Evolutionary conservation across 1,140 invertebrate species (phyloP), one percentile per base, ranked within the genome.

Genomic region (Anastrepha obliqua): DNA sequence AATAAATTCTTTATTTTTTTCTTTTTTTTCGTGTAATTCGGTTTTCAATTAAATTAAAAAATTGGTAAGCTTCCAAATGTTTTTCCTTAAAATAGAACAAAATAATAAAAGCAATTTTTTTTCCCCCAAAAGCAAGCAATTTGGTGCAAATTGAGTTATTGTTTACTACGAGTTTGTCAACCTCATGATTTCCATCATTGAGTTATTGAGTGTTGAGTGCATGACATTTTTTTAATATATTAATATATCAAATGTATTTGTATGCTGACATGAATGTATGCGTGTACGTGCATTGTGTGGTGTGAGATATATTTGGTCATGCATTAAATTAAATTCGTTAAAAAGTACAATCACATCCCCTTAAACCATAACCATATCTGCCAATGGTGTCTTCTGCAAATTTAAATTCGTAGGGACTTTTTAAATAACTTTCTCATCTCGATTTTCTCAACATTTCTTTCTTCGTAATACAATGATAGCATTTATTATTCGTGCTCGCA

Each of bases 271-370:
- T 55, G 51, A 8, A 3, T 55, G 51, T 55, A 55, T 55, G 51
- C 11, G 11, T 55, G 51, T 55, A 2, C 11, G 51, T 55, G 51
- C 51, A 2, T 55, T 58, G 29, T 47, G 11, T 64, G 85, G 39
- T 58, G 60, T 47, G 85, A 44, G 85, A 64, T 62, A 78, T 51
- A 86, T 86, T 62, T 64, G 42, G 17, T 65, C 86, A 65, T 42
- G 86, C 62, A 17, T 64, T 86, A 86, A 86, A 86, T 86, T 86
- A 86, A 86, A 86, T 86, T 86, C 62, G 86, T 86, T 86, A 86
- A 86, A 86, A 86, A 39, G 44, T 2, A 55, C 74, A 81, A 44
- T 81, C 20, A 55, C 51, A 78, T 55, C 7, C 47, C 7, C 44
- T 20, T 51, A 78, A 29, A n/a, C 15, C 47, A 81, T 55, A 55